A percentile compares a stretch with the other conserved stretches of the same genome.
Evolutionary conservation across 2,113 vertebrate species (phyloP).

Genomic region (Tachycineta bicolor): DNA sequence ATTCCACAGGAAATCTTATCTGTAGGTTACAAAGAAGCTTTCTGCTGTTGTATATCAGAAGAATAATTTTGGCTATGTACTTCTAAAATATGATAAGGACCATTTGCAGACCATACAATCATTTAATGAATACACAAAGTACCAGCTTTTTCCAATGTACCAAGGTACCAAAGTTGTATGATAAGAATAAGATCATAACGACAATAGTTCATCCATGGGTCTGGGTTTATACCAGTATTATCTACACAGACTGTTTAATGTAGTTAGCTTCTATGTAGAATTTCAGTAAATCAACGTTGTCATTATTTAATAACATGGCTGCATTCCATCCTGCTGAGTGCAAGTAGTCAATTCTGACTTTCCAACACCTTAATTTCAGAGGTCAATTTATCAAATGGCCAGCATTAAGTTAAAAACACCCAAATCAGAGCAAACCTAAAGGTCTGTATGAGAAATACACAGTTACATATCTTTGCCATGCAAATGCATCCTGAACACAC

Average conservation of each 20-base stretch:
- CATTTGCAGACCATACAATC: neutral
- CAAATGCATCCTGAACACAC: neutral
- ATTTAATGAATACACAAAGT: neutral
- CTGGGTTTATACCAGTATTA: neutral
- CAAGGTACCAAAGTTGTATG: neutral
- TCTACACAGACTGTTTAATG: neutral
- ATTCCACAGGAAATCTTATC: constrained; percentile 12
- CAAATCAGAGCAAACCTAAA: neutral
- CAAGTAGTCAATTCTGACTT: constrained; percentile 20
- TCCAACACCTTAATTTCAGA: neutral
- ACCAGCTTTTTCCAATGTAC: neutral
- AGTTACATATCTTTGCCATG: neutral
- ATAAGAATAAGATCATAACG: neutral
- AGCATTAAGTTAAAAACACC: neutral
- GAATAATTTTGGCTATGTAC: neutral
- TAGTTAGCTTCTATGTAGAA: neutral
- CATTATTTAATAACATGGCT: constrained; percentile 39
- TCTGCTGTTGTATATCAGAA: neutral
- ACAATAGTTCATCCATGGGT: neutral
- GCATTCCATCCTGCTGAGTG: neutral
- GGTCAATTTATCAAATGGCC: neutral
- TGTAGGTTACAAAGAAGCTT: neutral
- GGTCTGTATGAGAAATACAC: neutral
- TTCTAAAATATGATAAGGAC: neutral
- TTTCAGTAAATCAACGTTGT: neutral